Percentiles rank a stretch among this genome's conserved stretches.
Conservation (phyloP, 2,888 invertebrate species). For the Polydesmus complanatus region DNA sequence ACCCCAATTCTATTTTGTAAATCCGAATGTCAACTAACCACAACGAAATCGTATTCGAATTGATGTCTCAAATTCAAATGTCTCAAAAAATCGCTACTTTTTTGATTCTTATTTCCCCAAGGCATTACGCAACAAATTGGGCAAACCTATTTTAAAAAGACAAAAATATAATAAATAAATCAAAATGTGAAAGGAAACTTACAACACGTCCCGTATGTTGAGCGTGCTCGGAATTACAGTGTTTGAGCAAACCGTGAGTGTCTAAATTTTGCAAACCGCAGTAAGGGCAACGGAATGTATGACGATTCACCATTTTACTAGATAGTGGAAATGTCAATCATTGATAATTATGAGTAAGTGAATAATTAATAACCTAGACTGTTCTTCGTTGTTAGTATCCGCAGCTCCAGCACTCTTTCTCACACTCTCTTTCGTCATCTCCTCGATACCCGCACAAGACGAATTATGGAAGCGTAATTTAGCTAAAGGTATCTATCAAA, state of each 20-base stretch:
- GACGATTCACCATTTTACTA: constrained; percentile 11
- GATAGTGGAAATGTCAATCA: neutral
- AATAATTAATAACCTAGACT: neutral
- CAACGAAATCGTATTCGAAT: constrained; percentile 11
- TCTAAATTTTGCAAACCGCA: constrained; percentile 15
- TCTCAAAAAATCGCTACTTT: neutral
- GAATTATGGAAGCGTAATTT: neutral
- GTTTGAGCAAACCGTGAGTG: constrained; percentile 12
- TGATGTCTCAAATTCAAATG: constrained; percentile 9
- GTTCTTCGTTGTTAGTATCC: neutral
- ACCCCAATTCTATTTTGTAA: too few relatives aligned
- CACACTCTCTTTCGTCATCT: neutral
- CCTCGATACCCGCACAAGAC: neutral
- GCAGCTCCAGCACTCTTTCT: neutral
- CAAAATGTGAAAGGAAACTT: neutral
- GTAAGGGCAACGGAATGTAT: constrained; percentile 15
- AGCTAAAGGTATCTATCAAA: neutral
- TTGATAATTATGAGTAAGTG: neutral
- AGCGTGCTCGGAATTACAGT: constrained; percentile 11
- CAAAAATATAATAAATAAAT: neutral
- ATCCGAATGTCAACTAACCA: too few relatives aligned
- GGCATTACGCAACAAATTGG: constrained; percentile 12
- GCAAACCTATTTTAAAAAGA: constrained; percentile 9
- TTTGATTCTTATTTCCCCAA: constrained; percentile 10
- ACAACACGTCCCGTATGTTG: constrained; percentile 10